These are phyloP conservation scores for Neosilurus hyrtlii DNA, from an alignment of 2,797 vertebrate species.

Conservation along the genomic window DNA sequence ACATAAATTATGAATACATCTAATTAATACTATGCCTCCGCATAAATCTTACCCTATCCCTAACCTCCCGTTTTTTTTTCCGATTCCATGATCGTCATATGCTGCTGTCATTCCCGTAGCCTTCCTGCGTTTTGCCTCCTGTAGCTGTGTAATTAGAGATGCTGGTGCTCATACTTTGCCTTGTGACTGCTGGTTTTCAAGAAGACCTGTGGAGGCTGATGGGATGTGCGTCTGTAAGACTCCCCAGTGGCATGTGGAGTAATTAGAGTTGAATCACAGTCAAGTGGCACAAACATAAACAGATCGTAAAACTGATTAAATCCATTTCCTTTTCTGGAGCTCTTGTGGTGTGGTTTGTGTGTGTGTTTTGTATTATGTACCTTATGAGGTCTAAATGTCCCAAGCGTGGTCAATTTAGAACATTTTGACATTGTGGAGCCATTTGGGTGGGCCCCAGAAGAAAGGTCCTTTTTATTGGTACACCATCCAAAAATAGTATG, in stretches of 20 bases:
- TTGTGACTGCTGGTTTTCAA: not conserved
- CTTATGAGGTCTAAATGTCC: no score
- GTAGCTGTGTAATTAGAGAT: conserved; percentile 13
- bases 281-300: conserved; percentile 21
- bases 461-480: no score
- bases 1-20: no score
- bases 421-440: no score
- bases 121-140: not conserved
- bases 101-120: conserved; percentile 3
- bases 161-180: conserved; percentile 14
- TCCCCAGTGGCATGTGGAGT: not conserved
- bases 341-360: not conserved
- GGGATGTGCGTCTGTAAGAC: conserved; percentile 15
- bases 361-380: not conserved
- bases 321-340: not conserved
- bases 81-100: conserved; percentile 16
- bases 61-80: no score
- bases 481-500: no score
- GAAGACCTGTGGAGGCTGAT: conserved; percentile 14
- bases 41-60: no score
- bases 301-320: not conserved
- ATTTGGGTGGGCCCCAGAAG: no score
- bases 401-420: no score
- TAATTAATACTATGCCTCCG: no score
- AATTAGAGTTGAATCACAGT: conserved; percentile 10